Evolutionary conservation across 2,113 vertebrate genomes (phyloP).

Genomic region (Chrysochloris asiatica): DNA sequence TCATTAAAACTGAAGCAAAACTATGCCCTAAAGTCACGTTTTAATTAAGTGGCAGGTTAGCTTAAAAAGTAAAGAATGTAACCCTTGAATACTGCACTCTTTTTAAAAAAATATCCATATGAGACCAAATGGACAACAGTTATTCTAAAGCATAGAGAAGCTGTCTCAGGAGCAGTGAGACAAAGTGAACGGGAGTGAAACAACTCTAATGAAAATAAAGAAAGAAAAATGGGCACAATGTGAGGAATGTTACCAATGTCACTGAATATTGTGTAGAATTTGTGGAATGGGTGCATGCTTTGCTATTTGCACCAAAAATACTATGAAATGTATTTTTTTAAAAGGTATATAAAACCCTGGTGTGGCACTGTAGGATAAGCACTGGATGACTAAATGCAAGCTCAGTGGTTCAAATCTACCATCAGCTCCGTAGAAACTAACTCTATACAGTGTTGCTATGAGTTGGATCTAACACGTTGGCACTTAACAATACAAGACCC

Average conservation of each 20-base stretch:
- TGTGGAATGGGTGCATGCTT: neutral
- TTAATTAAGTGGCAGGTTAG: neutral
- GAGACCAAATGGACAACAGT: neutral
- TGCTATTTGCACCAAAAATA: neutral
- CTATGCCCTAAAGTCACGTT: neutral
- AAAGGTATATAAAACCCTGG: neutral
- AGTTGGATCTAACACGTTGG: too few species aligned
- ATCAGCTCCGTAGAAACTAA: too few species aligned
- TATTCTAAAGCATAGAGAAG: neutral
- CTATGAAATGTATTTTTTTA: too few species aligned
- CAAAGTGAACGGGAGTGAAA: neutral
- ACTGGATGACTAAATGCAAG: too few species aligned
- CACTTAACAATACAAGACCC: too few species aligned
- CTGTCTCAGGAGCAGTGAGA: neutral
- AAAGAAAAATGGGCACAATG: too few species aligned
- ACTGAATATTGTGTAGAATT: neutral
- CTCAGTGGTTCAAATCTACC: too few species aligned
- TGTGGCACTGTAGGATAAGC: too few species aligned
- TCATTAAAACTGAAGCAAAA: neutral
- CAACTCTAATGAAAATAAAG: neutral
- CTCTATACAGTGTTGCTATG: too few species aligned
- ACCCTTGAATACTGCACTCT: neutral
- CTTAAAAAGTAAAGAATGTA: neutral
- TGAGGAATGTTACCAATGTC: neutral
- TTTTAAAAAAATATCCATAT: neutral